A percentile compares a stretch with the other conserved stretches of the same genome.
These are phyloP conservation scores for Drosophila aff. DNA, from an alignment of 1,140 invertebrate species.

Conservation along the genomic window DNA sequence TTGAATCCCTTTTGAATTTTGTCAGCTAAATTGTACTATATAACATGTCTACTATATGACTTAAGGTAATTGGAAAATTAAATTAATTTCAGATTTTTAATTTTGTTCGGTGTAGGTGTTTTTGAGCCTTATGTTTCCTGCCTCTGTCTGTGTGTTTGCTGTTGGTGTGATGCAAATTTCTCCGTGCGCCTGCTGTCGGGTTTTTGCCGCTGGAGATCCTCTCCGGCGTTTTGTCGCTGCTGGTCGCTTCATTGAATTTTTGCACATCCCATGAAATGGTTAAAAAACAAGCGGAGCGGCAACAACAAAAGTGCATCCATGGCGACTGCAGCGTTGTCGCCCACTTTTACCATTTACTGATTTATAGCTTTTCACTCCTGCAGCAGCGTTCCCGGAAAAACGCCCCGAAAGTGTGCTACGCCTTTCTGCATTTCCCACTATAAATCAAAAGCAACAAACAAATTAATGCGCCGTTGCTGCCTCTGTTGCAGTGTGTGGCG, in stretches of 20 bases:
- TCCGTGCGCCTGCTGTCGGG: constrained; percentile 68
- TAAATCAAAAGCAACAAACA: constrained; percentile 78
- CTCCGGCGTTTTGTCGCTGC: constrained; percentile 58
- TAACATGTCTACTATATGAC: too few species aligned
- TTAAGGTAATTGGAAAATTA: background rate
- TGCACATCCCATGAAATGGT: constrained; percentile 74
- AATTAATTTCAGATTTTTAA: too few species aligned
- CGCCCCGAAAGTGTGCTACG: constrained; percentile 62
- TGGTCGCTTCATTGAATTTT: constrained; percentile 81
- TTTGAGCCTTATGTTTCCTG: constrained; percentile 58
- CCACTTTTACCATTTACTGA: constrained; percentile 74
- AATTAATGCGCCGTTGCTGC: constrained; percentile 42
- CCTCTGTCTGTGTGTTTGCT: constrained; percentile 40
- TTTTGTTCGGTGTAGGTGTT: constrained; percentile 2
- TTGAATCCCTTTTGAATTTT: background rate
- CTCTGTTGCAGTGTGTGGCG: constrained; percentile 33
- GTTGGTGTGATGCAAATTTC: constrained; percentile 74
- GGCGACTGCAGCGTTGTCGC: constrained; percentile 47
- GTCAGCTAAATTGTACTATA: background rate
- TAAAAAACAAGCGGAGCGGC: constrained; percentile 52
- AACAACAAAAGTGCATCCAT: constrained; percentile 52
- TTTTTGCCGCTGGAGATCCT: constrained; percentile 40
- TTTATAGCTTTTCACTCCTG: constrained; percentile 64
- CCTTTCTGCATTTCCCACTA: constrained; percentile 69
- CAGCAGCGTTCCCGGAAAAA: constrained; percentile 56